These are phyloP conservation scores for Gerris buenoi DNA, from an alignment of 1,140 invertebrate genomes.

Conservation along the genomic window DNA sequence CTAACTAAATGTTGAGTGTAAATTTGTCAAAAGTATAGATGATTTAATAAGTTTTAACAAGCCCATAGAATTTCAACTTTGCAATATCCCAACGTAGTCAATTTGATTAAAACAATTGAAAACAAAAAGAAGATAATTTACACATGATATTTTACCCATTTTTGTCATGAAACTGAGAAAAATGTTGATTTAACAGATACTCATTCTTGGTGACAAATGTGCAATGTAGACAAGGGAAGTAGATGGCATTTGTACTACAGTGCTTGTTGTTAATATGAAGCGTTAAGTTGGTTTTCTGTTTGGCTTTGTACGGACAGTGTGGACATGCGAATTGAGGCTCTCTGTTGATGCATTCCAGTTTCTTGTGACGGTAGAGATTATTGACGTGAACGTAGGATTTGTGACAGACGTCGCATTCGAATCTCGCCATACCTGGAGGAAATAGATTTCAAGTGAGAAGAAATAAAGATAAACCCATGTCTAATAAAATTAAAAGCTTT, in stretches of 20 bases:
- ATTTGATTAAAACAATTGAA: too few relatives aligned
- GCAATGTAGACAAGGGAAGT: slow-evolving; percentile 5
- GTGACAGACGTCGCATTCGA: slow-evolving; percentile 42
- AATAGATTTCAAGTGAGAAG: too few relatives aligned
- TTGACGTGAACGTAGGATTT: slow-evolving; percentile 65
- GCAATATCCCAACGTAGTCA: too few relatives aligned
- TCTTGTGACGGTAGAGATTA: slow-evolving; percentile 62
- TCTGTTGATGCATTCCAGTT: slow-evolving; percentile 41
- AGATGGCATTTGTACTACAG: neutral
- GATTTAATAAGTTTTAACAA: too few relatives aligned
- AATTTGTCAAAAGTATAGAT: too few relatives aligned
- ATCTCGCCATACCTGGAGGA: slow-evolving; percentile 2
- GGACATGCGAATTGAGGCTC: slow-evolving; percentile 10
- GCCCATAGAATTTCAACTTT: too few relatives aligned
- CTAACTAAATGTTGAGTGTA: too few relatives aligned
- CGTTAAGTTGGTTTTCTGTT: slow-evolving; percentile 13
- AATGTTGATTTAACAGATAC: neutral
- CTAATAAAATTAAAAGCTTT: too few relatives aligned
- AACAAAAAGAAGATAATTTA: too few relatives aligned
- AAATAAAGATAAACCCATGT: too few relatives aligned
- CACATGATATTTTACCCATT: too few relatives aligned
- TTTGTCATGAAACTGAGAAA: neutral
- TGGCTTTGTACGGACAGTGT: slow-evolving; percentile 12
- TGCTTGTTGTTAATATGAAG: slow-evolving; percentile 20
- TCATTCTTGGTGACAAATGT: slow-evolving; percentile 10